Percentiles rank a stretch among this genome's conserved stretches.
phyloP scores from a whole-genome alignment of 2,888 invertebrate species.

The Anoncus sp. region DNA sequence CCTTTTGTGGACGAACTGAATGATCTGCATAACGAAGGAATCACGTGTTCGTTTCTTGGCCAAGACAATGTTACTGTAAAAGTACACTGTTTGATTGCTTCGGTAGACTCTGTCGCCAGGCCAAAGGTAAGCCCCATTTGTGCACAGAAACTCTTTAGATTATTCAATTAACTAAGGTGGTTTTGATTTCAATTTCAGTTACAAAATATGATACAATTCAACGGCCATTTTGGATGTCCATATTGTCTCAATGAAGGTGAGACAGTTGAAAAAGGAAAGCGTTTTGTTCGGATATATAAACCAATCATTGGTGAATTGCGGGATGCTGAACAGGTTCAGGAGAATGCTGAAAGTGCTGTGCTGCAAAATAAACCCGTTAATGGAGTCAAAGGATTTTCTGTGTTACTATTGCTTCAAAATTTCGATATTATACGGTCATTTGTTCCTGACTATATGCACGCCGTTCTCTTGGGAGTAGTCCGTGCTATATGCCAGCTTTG shows the following conservation, averaged over 20 bases:
- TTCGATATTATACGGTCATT: conserved; percentile 52
- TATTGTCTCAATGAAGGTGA: conserved; percentile 54
- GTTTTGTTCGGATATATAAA: conserved; percentile 28
- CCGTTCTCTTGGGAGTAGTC: conserved; percentile 31
- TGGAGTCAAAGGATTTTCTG: conserved; percentile 52
- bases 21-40: conserved; percentile 39
- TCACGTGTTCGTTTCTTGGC: background rate
- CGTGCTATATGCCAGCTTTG: conserved; percentile 8
- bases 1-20: conserved; percentile 47
- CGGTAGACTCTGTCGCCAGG: conserved; percentile 55
- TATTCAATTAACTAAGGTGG: too few species aligned
- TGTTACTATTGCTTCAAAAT: conserved; percentile 13
- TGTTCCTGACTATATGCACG: conserved; percentile 52
- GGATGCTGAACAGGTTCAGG: conserved; percentile 19
- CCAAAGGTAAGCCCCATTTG: too few species aligned
- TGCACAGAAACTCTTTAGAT: too few species aligned
- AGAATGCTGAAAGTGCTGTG: conserved; percentile 20
- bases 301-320: conserved; percentile 20
- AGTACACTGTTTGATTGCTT: conserved; percentile 45
- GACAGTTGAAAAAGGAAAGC: conserved; percentile 35
- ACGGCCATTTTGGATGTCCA: conserved; percentile 50
- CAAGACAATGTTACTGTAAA: conserved; percentile 35
- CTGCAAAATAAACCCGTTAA: background rate
- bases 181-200: too few species aligned
- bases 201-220: too few species aligned